Percentiles rank a stretch among this genome's conserved stretches.
phyloP scores from a whole-genome alignment of 1,140 invertebrate genomes.

The Sipha flava region DNA sequence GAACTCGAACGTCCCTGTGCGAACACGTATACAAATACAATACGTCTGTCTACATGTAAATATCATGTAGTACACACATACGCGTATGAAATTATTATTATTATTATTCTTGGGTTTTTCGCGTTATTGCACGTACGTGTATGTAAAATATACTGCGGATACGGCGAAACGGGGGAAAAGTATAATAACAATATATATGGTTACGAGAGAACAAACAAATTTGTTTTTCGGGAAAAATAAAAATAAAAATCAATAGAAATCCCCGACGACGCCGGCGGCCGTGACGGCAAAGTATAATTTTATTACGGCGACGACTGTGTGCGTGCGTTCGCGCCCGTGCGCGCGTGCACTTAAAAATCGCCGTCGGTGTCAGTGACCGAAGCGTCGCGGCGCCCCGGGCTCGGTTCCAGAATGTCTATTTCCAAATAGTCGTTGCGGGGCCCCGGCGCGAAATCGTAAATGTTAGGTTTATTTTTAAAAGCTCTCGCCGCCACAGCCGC shows the following conservation, averaged over 20 bases:
- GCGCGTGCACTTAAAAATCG: conserved; percentile 30
- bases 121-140: too few species aligned
- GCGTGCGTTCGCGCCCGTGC: neutral
- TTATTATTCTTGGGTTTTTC: too few species aligned
- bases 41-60: too few species aligned
- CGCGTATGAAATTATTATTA: too few species aligned
- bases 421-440: conserved; percentile 26
- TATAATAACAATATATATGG: too few species aligned
- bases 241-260: conserved; percentile 3
- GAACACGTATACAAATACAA: too few species aligned
- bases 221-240: too few species aligned
- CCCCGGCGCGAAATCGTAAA: conserved; percentile 28
- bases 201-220: too few species aligned
- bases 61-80: too few species aligned
- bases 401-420: conserved; percentile 32
- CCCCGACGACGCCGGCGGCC: neutral
- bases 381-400: conserved; percentile 31
- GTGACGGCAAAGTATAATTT: neutral
- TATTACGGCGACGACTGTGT: neutral
- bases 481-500: neutral
- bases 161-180: too few species aligned
- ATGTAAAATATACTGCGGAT: too few species aligned
- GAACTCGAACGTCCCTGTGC: too few species aligned
- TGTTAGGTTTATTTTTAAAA: conserved; percentile 32
- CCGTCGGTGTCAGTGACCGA: conserved; percentile 30